Evolutionary conservation across 2,797 vertebrate genomes (phyloP), one percentile per base, ranked within the genome.

Genomic region (Denticeps clupeoides): DNA sequence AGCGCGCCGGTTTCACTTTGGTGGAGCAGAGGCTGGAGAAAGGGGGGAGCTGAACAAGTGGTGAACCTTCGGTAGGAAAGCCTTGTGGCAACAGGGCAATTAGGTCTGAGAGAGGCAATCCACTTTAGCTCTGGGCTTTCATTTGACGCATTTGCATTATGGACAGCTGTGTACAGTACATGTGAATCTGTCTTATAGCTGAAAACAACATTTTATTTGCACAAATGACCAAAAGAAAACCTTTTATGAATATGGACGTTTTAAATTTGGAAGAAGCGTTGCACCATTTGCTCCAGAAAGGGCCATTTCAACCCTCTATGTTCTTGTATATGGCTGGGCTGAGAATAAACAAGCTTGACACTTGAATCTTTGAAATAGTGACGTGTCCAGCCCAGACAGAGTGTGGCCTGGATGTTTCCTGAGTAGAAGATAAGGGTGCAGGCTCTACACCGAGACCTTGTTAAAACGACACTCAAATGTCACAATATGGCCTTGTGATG

Each of bases 1-100:
- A 78, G 82, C 70, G 51, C 51, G 55, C 46, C 24, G 33, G 54
- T 12, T 60, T 59, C 48, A 63, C 70, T 69, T 74, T 77, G 73
- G 71, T 77, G 67, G 72, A 67, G 68, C 69, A 60, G 55, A n/a
- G 35, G 41, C 35, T 33, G 37, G 37, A 19, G 37, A 37, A 37
- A 32, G 12, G 32, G 60, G 62, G 71, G 70, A 38, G 51, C 35
- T 41, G 63, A 59, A 53, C 46, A 67, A 49, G 78, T 68, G 69
- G 66, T 54, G 9, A 43, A 58, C 57, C 41, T 31, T 16, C 38
- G 41, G 27, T 60, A 67, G 62, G 47, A 60, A 48, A 63, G 48
- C 57, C 60, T 49, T 43, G 57, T 58, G 58, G 54, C 55, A 46
- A 41, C 43, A 41, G 55, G 42, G 33, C 42, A 27, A 53, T 49